These are phyloP conservation scores for Pangasius macronema DNA, from an alignment of 2,797 vertebrate genomes.

Conservation along the genomic window DNA sequence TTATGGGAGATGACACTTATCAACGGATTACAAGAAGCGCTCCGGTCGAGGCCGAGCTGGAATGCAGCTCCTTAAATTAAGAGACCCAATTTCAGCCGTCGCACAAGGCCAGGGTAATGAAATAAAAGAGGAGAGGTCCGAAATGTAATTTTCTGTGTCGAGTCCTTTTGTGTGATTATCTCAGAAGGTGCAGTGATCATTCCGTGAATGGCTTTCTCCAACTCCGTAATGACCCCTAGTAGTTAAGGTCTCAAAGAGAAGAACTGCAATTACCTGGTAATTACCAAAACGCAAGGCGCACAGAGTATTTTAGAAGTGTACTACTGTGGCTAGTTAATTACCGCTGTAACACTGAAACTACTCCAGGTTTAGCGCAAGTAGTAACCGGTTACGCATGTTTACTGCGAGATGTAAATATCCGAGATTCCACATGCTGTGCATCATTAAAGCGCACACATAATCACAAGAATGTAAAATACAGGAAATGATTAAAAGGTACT, in stretches of 20 bases:
- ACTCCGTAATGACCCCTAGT: constrained; percentile 77
- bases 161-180: constrained; percentile 82
- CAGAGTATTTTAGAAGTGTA: constrained; percentile 70
- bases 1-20: constrained; percentile 83
- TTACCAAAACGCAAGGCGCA: constrained; percentile 76
- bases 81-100: constrained; percentile 81
- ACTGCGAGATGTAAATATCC: constrained; percentile 61
- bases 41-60: constrained; percentile 71
- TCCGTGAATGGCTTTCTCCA: constrained; percentile 80
- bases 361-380: constrained; percentile 58
- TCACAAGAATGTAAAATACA: constrained; percentile 60
- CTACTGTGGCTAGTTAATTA: constrained; percentile 70
- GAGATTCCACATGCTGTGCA: constrained; percentile 48
- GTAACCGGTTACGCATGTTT: constrained; percentile 64
- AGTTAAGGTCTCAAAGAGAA: constrained; percentile 77
- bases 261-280: constrained; percentile 79
- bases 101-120: constrained; percentile 78
- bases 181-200: constrained; percentile 80
- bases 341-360: constrained; percentile 69
- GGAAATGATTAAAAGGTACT: constrained; percentile 25
- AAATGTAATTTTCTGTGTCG: constrained; percentile 83
- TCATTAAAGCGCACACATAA: constrained; percentile 69
- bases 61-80: constrained; percentile 84
- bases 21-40: constrained; percentile 80
- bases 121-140: constrained; percentile 80